phyloP scores from a whole-genome alignment of 2,888 invertebrate genomes.

The Eueremaeus valkanovi region DNA sequence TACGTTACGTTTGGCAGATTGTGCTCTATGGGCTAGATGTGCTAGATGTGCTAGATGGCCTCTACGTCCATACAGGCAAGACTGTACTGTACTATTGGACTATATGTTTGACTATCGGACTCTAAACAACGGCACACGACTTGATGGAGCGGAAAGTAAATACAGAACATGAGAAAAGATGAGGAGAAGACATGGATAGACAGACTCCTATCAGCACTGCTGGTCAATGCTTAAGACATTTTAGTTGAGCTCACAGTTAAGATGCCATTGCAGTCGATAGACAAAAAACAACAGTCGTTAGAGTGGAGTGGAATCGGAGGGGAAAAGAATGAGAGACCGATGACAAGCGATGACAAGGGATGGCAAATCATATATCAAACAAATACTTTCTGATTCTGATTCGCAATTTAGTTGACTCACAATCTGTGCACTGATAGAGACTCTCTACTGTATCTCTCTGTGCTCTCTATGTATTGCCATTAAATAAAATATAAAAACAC shows the following conservation, averaged over 20 bases:
- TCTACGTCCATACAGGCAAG: too few relatives aligned
- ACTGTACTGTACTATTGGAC: too few relatives aligned
- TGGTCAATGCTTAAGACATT: conserved; percentile 4
- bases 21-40: too few relatives aligned
- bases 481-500: conserved; percentile 25
- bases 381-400: conserved; percentile 35
- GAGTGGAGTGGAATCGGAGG: neutral
- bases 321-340: neutral
- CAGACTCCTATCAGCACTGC: conserved; percentile 4
- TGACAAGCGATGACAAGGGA: neutral
- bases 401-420: conserved; percentile 17
- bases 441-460: conserved; percentile 12
- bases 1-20: conserved; percentile 8
- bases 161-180: neutral
- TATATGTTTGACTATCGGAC: too few relatives aligned
- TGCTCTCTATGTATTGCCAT: conserved; percentile 11
- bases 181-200: neutral
- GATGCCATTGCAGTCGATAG: neutral
- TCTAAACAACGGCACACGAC: neutral
- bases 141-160: conserved; percentile 12
- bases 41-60: too few relatives aligned
- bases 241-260: conserved; percentile 4
- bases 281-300: neutral
- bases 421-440: conserved; percentile 9
- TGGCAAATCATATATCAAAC: conserved; percentile 25